Percentiles rank a stretch among this genome's conserved stretches.
Conservation (phyloP, 2,888 invertebrate species). For the Parascotia fuliginaria region DNA sequence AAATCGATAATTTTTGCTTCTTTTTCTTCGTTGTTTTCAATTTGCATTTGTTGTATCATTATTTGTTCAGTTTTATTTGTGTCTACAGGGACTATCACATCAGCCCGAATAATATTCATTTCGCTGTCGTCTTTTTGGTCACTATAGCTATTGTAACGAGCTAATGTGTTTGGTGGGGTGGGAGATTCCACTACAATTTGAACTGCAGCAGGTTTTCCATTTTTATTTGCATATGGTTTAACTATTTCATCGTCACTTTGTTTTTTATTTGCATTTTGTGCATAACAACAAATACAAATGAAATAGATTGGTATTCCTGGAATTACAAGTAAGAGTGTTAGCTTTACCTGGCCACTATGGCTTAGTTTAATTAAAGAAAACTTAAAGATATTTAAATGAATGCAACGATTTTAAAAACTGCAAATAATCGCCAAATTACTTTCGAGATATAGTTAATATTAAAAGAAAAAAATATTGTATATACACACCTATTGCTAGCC, state of each 20-base stretch:
- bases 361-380: too few species aligned
- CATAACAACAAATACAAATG: slow-evolving; percentile 65
- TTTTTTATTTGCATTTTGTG: slow-evolving; percentile 47
- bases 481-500: slow-evolving; percentile 94
- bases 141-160: slow-evolving; percentile 53
- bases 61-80: slow-evolving; percentile 60
- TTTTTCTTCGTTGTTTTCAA: slow-evolving; percentile 74
- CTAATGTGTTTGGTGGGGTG: slow-evolving; percentile 71
- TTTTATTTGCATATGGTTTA: slow-evolving; percentile 51
- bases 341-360: too few species aligned
- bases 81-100: slow-evolving; percentile 48
- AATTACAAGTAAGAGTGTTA: not conserved
- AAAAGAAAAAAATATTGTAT: too few species aligned
- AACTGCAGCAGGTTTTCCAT: slow-evolving; percentile 64
- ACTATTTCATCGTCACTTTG: slow-evolving; percentile 46
- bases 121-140: slow-evolving; percentile 41
- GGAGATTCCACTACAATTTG: slow-evolving; percentile 75
- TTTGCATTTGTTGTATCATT: slow-evolving; percentile 60
- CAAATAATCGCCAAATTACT: too few species aligned
- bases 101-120: slow-evolving; percentile 41
- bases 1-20: slow-evolving; percentile 81
- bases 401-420: too few species aligned
- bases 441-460: too few species aligned
- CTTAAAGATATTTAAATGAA: too few species aligned
- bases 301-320: slow-evolving; percentile 76